Conservation (phyloP, 30 jellyfish, hydroid and myxozoan species). For the Aurelia aurita complex sp. Pacific region DNA sequence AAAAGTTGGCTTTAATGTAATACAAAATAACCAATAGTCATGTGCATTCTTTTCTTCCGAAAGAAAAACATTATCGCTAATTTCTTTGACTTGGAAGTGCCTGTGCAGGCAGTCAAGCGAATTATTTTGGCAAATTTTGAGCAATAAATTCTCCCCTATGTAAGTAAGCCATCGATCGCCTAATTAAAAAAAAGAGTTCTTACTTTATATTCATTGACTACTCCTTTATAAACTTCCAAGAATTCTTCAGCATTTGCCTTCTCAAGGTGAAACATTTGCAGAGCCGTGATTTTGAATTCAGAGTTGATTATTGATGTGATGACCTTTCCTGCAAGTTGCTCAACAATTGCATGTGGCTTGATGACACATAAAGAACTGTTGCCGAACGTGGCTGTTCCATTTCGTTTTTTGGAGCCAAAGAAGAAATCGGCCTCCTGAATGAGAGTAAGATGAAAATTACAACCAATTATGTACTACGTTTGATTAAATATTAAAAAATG, state of each 20-base stretch:
- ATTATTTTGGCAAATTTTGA: too few relatives aligned
- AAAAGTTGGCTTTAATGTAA: too few relatives aligned
- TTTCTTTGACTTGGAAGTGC: too few relatives aligned
- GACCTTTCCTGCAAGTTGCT: slow-evolving; percentile 84
- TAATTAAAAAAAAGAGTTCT: background rate
- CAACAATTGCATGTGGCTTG: slow-evolving; percentile 95
- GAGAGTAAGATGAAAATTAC: background rate
- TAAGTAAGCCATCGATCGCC: too few relatives aligned
- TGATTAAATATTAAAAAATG: too few relatives aligned
- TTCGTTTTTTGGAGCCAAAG: slow-evolving; percentile 74
- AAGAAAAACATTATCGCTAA: too few relatives aligned
- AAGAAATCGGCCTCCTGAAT: slow-evolving; percentile 81
- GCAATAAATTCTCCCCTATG: too few relatives aligned
- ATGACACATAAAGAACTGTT: slow-evolving; percentile 83
- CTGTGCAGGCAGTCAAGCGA: too few relatives aligned
- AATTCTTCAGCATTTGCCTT: slow-evolving; percentile 98
- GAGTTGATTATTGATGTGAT: slow-evolving; percentile 79
- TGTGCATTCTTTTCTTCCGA: too few relatives aligned
- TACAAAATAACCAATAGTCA: too few relatives aligned
- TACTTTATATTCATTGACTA: slow-evolving; percentile 94
- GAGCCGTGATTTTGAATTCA: slow-evolving; percentile 83
- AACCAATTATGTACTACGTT: too few relatives aligned
- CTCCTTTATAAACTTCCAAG: slow-evolving; percentile 96
- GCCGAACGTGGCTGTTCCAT: slow-evolving; percentile 55
- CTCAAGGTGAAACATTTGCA: slow-evolving; percentile 94